Evolutionary conservation across 1,140 invertebrate species (phyloP).

Genomic region (Drosophila virilis): DNA sequence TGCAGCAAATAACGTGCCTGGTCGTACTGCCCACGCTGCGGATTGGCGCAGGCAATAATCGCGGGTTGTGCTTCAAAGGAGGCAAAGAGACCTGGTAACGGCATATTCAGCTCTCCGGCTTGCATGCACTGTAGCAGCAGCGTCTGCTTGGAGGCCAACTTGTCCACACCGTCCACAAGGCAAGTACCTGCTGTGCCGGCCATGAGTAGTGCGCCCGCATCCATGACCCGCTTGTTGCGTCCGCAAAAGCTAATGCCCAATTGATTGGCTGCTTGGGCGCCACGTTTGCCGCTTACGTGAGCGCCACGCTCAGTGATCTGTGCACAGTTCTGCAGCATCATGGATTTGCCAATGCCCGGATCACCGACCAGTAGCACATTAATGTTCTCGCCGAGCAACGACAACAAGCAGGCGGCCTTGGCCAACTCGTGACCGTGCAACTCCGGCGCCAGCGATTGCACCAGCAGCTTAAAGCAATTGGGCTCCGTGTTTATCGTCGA

Average conservation of each 20-base stretch:
- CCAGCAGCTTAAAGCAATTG: slow-evolving; percentile 86
- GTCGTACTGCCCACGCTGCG: slow-evolving; percentile 94
- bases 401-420: slow-evolving; percentile 95
- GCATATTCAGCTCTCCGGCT: slow-evolving; percentile 95
- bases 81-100: slow-evolving; percentile 93
- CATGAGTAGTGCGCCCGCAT: slow-evolving; percentile 58
- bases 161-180: slow-evolving; percentile 98
- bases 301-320: slow-evolving; percentile 92
- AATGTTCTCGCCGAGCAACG: slow-evolving; percentile 93
- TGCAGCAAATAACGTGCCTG: slow-evolving; percentile 94
- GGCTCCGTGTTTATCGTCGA: slow-evolving; percentile 63
- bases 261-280: slow-evolving; percentile 46
- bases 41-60: slow-evolving; percentile 96
- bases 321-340: slow-evolving; percentile 92
- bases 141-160: slow-evolving; percentile 90
- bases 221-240: slow-evolving; percentile 59
- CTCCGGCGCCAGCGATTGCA: slow-evolving; percentile 94
- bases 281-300: slow-evolving; percentile 59
- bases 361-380: slow-evolving; percentile 96
- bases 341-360: slow-evolving; percentile 97
- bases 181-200: slow-evolving; percentile 89
- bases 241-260: slow-evolving; percentile 56
- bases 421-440: slow-evolving; percentile 97
- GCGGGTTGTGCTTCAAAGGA: slow-evolving; percentile 92
- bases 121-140: slow-evolving; percentile 96